A percentile compares a stretch with the other conserved stretches of the same genome.
Evolutionary conservation across 2,888 invertebrate genomes (phyloP).

Genomic region (Ectropis crepuscularia): DNA sequence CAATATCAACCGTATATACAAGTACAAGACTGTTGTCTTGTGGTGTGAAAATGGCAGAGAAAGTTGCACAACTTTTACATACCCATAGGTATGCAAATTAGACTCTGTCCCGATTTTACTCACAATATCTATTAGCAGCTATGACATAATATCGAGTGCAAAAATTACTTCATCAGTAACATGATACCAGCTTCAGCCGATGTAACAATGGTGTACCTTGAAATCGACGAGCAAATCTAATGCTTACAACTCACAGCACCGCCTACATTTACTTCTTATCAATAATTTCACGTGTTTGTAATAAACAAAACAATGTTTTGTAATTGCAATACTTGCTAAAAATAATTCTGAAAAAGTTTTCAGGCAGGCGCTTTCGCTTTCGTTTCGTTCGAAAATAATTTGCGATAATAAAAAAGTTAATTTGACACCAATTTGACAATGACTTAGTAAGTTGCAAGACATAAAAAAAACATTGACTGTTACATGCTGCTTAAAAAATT

Average conservation of each 20-base stretch:
- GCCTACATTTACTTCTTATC: constrained; percentile 7
- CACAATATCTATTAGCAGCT: constrained; percentile 70
- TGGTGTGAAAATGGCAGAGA: constrained; percentile 6
- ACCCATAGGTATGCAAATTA: constrained; percentile 4
- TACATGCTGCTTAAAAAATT: no score
- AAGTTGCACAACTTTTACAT: constrained; percentile 18
- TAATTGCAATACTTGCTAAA: constrained; percentile 13
- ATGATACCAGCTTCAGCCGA: constrained; percentile 59
- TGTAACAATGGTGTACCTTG: constrained; percentile 29
- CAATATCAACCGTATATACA: neutral
- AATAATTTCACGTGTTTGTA: constrained; percentile 32
- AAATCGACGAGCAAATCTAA: constrained; percentile 12
- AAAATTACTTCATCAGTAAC: constrained; percentile 74
- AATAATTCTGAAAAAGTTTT: constrained; percentile 11
- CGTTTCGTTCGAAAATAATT: constrained; percentile 31
- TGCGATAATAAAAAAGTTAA: neutral
- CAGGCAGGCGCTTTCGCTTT: constrained; percentile 8
- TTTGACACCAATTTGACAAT: neutral
- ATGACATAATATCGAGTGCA: constrained; percentile 79
- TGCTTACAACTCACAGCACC: constrained; percentile 10
- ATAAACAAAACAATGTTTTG: constrained; percentile 40
- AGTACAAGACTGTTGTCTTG: neutral
- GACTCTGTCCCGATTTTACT: constrained; percentile 20
- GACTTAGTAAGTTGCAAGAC: neutral
- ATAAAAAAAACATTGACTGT: no score